These are phyloP conservation scores for Fabriciana adippe DNA, from an alignment of 2,888 invertebrate genomes.

Conservation along the genomic window DNA sequence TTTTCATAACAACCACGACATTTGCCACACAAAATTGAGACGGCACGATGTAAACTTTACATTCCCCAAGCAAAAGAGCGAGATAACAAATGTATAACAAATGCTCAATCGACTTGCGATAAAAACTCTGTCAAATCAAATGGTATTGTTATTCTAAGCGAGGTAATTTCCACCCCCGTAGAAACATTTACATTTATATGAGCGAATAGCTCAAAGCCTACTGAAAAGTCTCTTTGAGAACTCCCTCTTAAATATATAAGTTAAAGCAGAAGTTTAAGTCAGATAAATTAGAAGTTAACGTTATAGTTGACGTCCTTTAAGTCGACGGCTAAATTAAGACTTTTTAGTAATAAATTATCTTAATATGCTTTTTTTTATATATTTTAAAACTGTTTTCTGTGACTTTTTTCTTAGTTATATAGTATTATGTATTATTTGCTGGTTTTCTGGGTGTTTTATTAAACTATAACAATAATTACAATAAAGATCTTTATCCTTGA, in stretches of 20 bases:
- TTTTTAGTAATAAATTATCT: no score
- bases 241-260: conserved; percentile 1
- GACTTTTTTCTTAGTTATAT: no score
- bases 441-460: no score
- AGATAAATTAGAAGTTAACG: no score
- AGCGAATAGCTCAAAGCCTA: conserved; percentile 51
- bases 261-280: no score
- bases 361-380: no score
- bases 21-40: not conserved
- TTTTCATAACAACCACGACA: not conserved
- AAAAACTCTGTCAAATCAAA: conserved; percentile 56
- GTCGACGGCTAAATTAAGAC: no score
- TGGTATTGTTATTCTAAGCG: conserved; percentile 56
- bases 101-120: conserved; percentile 39
- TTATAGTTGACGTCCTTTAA: no score
- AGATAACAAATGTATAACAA: conserved; percentile 33
- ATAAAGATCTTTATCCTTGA: no score
- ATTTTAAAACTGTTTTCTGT: no score
- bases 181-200: conserved; percentile 69
- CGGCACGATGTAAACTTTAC: not conserved
- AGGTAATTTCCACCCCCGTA: conserved; percentile 33
- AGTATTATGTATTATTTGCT: no score
- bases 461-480: no score
- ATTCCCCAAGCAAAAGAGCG: not conserved
- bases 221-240: conserved; percentile 21